Evolutionary conservation across 2,797 vertebrate genomes (phyloP), one percentile per base, ranked within the genome.

Genomic region (Eulemur mongoz): DNA sequence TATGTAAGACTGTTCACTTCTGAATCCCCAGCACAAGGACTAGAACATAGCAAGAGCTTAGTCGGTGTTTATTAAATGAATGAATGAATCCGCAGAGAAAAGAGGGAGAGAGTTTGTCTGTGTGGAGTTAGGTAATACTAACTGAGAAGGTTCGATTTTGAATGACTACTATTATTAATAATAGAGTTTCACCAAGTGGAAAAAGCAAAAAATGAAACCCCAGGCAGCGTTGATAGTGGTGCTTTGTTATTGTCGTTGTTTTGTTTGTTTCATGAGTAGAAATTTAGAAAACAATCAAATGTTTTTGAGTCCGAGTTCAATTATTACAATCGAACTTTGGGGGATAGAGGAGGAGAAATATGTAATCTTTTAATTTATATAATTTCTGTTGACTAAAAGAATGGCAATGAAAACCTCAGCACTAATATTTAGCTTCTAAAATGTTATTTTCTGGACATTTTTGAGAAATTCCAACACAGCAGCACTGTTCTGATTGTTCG

Each of bases 201-300:
- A 35, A 78, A 70, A 79, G 40, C 18, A 76, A 70, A 32, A 85
- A 69, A 20, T 65, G 25, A 61, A 95, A 93, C 9, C 15, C 5
- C 18, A 87, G 35, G 61, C 0, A 35, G 38, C 4, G 8, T 57
- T 45, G 8, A 11, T 61, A 43, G 17, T 50, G 12, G 7, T 43
- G 4, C 38, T 73, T 23, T 73, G 2, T 85, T 50, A 15, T 63
- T 63, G 38, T 20, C 67, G 48, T 38, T 73, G 38, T 43, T 70
- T 43, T 95, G 48, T 90, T 83, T 96, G 48, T 63, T 73, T 83
- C 69, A 57, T 91, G 52, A 93, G 54, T 65, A 76, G 59, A 76
- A 57, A 69, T 73, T 86, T 76, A 67, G 35, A 67, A 72, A 91
- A 83, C 30, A 83, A 63, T 43, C 48, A 95, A 78, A 70, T 72